Base-by-base conservation (phyloP, 2,113 vertebrate genomes). In the Gobius niger region DNA sequence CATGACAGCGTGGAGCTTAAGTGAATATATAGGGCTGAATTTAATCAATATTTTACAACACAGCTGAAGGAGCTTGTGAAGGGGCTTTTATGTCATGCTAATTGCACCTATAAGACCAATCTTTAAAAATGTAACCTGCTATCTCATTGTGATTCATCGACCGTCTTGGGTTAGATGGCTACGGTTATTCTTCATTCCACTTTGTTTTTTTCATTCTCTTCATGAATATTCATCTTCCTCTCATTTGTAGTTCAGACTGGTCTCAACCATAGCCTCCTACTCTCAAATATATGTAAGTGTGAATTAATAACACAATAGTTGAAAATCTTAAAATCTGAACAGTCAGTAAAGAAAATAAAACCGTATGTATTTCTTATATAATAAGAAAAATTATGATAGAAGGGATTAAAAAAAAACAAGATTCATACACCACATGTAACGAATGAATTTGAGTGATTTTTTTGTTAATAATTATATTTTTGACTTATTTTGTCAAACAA, bases 91-190 rank as follows among this genome's bases (percentile, higher is more conserved):
- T 84, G 80, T 83, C 56, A 66, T 78, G 77, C 85, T 93, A 90
- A 92, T 89, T 92, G 88, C 80, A 88, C 85, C 88, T 88, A 83
- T 83, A 85, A 86, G 86, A 72, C 66, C 77, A 75, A 75, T 89
- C 73, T 78, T 77, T 82, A 68, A 78, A 85, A 71, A 70, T 49
- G 64, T 80, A 86, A 90, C 88, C 62, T 77, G 65, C 16, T 60
- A 61, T 77, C 79, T 84, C 83, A 87, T 88, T 90, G 82, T 75
- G 82, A 90, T 88, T 89, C 80, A 85, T 77, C 5, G 6, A 50
- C 75, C 78, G 85, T 85, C 82, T 40, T 80, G 72, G 64, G 75
- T 65, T 80, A 69, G 82, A 84, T 77, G 73, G 69, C 60, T 47
- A 24, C 62, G 73, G 70, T 65, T 64, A 44, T 63, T 78, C 65